Evolutionary conservation across 2,113 vertebrate genomes (phyloP).

Genomic region (Himantopus leucocephalus): DNA sequence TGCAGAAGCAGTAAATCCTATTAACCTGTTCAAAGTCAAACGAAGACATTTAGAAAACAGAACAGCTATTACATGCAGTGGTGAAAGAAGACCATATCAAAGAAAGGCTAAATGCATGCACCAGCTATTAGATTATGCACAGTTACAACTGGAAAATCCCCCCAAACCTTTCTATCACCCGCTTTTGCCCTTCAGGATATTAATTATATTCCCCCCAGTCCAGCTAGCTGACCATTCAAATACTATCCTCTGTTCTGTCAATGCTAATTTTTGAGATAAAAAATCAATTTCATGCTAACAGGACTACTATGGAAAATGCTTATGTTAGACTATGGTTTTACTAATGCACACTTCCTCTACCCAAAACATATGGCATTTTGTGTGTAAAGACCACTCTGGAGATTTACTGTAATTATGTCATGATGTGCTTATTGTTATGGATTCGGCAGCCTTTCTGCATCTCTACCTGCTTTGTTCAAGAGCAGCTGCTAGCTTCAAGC

Average conservation of each 20-base stretch:
- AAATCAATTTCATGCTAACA: slow-evolving; percentile 50
- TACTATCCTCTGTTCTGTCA: slow-evolving; percentile 16
- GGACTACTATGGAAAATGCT: slow-evolving; percentile 36
- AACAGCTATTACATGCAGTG: background rate
- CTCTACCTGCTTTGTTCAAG: slow-evolving; percentile 72
- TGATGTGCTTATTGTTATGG: slow-evolving; percentile 68
- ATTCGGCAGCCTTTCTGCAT: slow-evolving; percentile 56
- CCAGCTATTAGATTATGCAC: background rate
- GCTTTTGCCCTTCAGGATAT: background rate
- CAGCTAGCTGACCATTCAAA: slow-evolving; percentile 37
- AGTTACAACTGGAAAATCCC: background rate
- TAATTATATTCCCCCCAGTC: background rate
- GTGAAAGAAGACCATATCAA: background rate
- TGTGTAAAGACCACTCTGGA: slow-evolving; percentile 60
- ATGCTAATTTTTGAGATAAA: slow-evolving; percentile 57
- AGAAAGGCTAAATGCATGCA: slow-evolving; percentile 11
- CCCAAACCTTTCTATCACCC: background rate
- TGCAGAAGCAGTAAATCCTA: slow-evolving; percentile 47
- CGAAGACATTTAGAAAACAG: slow-evolving; percentile 45
- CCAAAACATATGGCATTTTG: slow-evolving; percentile 69
- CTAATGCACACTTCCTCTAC: background rate
- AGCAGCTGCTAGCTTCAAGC: slow-evolving; percentile 76
- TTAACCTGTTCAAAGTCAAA: slow-evolving; percentile 68
- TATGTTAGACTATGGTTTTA: slow-evolving; percentile 26
- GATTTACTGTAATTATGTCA: slow-evolving; percentile 71